Conservation (phyloP, 2,797 vertebrate genomes). For the Sciurus carolinensis region DNA sequence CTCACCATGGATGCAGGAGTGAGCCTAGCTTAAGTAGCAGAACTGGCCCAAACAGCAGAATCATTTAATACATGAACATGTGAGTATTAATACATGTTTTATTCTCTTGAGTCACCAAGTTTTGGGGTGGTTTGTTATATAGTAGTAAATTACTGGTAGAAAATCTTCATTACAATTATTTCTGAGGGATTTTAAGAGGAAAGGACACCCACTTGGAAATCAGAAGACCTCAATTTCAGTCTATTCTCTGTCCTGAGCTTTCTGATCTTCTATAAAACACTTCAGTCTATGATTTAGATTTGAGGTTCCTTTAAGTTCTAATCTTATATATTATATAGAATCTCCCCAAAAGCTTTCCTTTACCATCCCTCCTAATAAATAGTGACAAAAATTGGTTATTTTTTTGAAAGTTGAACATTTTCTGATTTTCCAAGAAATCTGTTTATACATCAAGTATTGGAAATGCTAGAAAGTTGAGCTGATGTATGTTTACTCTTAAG, state of each 20-base stretch:
- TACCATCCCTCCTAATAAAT: not conserved
- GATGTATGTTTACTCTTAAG: not conserved
- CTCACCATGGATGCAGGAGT: too few species aligned
- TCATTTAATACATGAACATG: not conserved
- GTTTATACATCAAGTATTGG: not conserved
- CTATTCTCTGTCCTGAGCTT: not conserved
- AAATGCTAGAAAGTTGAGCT: slow-evolving; percentile 39
- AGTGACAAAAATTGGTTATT: not conserved
- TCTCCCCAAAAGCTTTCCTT: not conserved
- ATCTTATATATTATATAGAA: not conserved
- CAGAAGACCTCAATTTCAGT: not conserved
- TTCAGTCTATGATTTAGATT: not conserved
- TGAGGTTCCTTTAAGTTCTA: slow-evolving; percentile 25
- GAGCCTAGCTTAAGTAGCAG: not conserved
- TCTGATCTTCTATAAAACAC: not conserved
- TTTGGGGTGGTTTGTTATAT: not conserved
- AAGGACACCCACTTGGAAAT: not conserved
- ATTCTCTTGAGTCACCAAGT: not conserved
- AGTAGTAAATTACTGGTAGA: not conserved
- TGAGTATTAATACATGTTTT: not conserved
- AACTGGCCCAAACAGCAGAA: not conserved
- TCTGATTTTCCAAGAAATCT: slow-evolving; percentile 12
- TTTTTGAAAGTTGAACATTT: not conserved
- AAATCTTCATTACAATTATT: not conserved
- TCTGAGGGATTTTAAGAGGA: not conserved